Evolutionary conservation across 2,888 invertebrate genomes (phyloP).

Genomic region (Stenurella melanura): DNA sequence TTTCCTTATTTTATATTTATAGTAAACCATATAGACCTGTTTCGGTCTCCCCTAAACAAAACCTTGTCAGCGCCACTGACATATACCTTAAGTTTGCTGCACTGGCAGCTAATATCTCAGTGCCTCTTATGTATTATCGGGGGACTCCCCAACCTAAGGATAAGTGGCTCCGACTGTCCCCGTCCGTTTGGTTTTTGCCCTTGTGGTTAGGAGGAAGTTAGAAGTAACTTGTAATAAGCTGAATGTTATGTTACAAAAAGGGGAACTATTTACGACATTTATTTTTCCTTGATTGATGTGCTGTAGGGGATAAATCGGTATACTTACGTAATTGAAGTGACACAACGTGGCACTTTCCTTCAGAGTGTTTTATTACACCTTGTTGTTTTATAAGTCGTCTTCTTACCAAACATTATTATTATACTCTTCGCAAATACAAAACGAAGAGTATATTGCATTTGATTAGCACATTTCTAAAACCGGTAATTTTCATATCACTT

Average conservation of each 20-base stretch:
- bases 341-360: neutral
- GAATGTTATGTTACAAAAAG: conserved; percentile 20
- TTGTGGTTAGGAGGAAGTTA: conserved; percentile 27
- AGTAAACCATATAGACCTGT: neutral
- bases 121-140: conserved; percentile 36
- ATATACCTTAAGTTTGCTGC: conserved; percentile 23
- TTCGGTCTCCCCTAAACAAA: neutral
- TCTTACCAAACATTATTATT: too few species aligned
- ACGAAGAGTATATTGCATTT: too few species aligned
- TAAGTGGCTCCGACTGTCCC: conserved; percentile 43
- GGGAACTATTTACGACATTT: conserved; percentile 27
- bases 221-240: conserved; percentile 34
- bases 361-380: neutral
- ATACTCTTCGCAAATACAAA: too few species aligned
- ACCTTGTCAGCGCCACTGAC: conserved; percentile 22
- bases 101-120: conserved; percentile 35
- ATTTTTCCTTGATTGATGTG: conserved; percentile 29
- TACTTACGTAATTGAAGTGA: conserved; percentile 12
- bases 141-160: conserved; percentile 30
- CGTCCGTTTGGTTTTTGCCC: conserved; percentile 37
- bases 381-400: too few species aligned
- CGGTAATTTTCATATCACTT: too few species aligned
- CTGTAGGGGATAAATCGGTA: neutral
- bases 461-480: too few species aligned
- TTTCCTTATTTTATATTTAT: neutral